phyloP scores from a whole-genome alignment of 2,888 invertebrate genomes.

The Cecidostiba fungosa region DNA sequence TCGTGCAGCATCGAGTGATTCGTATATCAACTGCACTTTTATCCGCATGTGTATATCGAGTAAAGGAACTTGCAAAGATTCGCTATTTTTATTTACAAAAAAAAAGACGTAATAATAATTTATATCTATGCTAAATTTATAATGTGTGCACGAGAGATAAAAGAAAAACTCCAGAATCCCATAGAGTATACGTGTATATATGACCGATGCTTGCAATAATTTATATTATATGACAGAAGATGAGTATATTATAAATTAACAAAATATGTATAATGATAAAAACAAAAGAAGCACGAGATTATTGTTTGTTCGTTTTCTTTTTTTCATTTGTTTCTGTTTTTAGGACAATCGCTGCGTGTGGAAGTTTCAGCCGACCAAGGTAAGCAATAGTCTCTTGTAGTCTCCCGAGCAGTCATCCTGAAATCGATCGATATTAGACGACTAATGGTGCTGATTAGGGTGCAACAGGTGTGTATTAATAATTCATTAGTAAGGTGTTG shows the following conservation, averaged over 20 bases:
- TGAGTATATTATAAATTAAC: conserved; percentile 46
- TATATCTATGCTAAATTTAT: conserved; percentile 3
- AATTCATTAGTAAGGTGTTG: conserved; percentile 35
- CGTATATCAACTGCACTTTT: conserved; percentile 8
- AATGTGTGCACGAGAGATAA: not conserved
- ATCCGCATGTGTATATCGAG: conserved; percentile 1
- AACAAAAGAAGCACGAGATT: conserved; percentile 14
- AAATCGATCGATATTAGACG: conserved; percentile 76
- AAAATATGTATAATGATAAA: conserved; percentile 16
- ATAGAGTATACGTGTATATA: not conserved
- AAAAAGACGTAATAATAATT: not conserved
- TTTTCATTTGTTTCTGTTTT: conserved; percentile 5
- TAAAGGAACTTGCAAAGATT: conserved; percentile 37
- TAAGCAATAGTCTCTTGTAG: conserved; percentile 92
- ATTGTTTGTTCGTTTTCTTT: not conserved
- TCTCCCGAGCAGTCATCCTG: conserved; percentile 93
- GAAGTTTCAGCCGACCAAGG: conserved; percentile 81
- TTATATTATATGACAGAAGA: conserved; percentile 31
- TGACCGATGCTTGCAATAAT: conserved; percentile 21
- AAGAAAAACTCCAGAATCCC: conserved; percentile 35
- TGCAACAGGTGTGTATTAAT: conserved; percentile 55
- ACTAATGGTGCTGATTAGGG: conserved; percentile 55
- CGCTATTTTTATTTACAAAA: conserved; percentile 39
- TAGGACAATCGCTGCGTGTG: not conserved
- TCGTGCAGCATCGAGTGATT: not conserved